phyloP scores from a whole-genome alignment of 1,140 invertebrate genomes.

The Diorhabda sublineata region DNA sequence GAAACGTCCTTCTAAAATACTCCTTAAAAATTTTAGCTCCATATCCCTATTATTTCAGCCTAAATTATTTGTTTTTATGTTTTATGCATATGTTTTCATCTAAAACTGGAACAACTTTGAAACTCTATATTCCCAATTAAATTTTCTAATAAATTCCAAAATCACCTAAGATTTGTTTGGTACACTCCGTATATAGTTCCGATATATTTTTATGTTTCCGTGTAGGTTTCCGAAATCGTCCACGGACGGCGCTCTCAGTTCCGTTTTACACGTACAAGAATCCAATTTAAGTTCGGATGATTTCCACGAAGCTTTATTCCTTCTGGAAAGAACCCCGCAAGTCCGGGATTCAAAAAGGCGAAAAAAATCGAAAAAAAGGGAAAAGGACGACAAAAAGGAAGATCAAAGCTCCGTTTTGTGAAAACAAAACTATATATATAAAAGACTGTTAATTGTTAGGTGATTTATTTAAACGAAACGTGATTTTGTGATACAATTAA shows the following conservation, averaged over 20 bases:
- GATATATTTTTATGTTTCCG: conserved; percentile 16
- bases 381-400: conserved; percentile 44
- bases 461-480: conserved; percentile 16
- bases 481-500: conserved; percentile 29
- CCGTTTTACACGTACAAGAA: conserved; percentile 57
- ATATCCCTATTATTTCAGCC: too few species aligned
- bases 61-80: too few species aligned
- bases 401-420: conserved; percentile 41
- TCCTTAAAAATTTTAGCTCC: too few species aligned
- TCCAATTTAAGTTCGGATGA: conserved; percentile 58
- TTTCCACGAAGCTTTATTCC: conserved; percentile 59
- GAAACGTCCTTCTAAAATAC: too few species aligned
- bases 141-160: too few species aligned
- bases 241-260: conserved; percentile 56
- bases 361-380: conserved; percentile 48
- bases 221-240: conserved; percentile 55
- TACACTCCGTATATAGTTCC: conserved; percentile 35
- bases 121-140: too few species aligned
- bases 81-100: too few species aligned
- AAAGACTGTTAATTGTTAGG: conserved; percentile 13
- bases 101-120: too few species aligned
- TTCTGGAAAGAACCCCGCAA: conserved; percentile 54
- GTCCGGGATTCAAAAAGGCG: conserved; percentile 47
- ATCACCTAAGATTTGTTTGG: too few species aligned
- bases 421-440: conserved; percentile 1